Percentiles rank a stretch among this genome's conserved stretches.
Conservation (phyloP, 2,888 invertebrate species). For the Microplitis manilae region DNA sequence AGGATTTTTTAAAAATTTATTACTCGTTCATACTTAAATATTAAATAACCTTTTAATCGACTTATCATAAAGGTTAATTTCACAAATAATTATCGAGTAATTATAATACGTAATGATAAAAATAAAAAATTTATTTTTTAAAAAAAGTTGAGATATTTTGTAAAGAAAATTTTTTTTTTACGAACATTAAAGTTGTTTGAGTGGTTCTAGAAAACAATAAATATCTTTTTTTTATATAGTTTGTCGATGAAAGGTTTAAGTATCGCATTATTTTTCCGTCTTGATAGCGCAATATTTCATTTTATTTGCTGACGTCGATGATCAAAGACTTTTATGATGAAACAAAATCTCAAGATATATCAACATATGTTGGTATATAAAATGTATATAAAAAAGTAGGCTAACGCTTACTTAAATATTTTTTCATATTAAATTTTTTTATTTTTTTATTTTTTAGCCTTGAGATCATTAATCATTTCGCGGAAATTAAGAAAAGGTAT, state of each 20-base stretch:
- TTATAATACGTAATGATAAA: too few species aligned
- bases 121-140: too few species aligned
- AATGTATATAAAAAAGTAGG: not conserved
- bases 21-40: too few species aligned
- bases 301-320: not conserved
- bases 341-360: not conserved
- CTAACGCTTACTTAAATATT: not conserved
- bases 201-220: not conserved
- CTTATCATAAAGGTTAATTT: too few species aligned
- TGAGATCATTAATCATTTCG: too few species aligned
- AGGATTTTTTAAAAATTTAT: too few species aligned
- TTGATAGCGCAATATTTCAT: not conserved
- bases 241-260: not conserved
- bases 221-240: not conserved
- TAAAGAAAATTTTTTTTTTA: too few species aligned
- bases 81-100: too few species aligned
- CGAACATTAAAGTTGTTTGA: not conserved
- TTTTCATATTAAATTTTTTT: not conserved
- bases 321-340: not conserved
- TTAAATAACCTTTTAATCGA: too few species aligned
- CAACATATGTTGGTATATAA: not conserved
- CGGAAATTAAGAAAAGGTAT: too few species aligned
- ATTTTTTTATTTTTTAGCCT: not conserved
- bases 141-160: too few species aligned
- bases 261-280: not conserved